Conservation (phyloP, 2,797 vertebrate genomes). For the Phyllotis vaccarum region DNA sequence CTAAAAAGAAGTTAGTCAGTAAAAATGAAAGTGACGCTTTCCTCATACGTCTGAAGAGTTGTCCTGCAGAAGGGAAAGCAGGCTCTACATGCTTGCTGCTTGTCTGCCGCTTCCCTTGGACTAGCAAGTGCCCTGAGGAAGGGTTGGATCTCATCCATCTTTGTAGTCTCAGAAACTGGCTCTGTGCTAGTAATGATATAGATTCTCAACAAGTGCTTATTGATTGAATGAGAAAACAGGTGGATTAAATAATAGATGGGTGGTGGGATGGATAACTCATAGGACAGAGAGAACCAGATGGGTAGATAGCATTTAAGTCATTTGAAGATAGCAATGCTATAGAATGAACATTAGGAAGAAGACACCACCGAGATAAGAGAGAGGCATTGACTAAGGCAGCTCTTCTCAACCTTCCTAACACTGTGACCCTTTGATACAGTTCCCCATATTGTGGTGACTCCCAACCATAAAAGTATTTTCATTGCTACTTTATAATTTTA, state of each 20-base stretch:
- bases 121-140: neutral
- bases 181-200: constrained; percentile 34
- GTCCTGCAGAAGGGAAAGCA: neutral
- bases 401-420: neutral
- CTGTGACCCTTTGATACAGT: neutral
- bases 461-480: neutral
- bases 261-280: neutral
- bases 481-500: neutral
- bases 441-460: neutral
- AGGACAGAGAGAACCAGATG: neutral
- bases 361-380: neutral
- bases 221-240: constrained; percentile 44
- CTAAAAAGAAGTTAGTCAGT: constrained; percentile 33
- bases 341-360: constrained; percentile 21
- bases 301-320: constrained; percentile 13
- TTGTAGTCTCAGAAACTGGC: constrained; percentile 30
- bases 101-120: constrained; percentile 24
- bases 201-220: constrained; percentile 28
- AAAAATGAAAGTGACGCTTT: constrained; percentile 39
- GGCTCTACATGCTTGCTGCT: neutral
- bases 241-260: neutral
- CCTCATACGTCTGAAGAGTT: constrained; percentile 29
- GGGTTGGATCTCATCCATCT: constrained; percentile 24
- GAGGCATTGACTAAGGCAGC: neutral
- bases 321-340: constrained; percentile 20